Percentiles rank a stretch among this genome's conserved stretches.
These are phyloP conservation scores for Oncopeltus fasciatus DNA, from an alignment of 1,140 invertebrate genomes.

Conservation along the genomic window DNA sequence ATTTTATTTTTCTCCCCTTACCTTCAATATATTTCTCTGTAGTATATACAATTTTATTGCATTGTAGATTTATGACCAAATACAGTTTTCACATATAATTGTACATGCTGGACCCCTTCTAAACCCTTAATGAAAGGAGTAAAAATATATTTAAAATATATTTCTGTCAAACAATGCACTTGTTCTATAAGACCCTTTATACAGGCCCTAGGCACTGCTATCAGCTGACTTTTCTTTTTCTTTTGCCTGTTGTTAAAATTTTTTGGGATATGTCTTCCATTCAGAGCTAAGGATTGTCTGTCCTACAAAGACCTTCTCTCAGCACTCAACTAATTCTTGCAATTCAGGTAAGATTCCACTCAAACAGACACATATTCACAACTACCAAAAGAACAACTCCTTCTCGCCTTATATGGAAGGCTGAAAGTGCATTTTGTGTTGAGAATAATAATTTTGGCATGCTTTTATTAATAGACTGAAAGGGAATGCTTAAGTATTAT, in stretches of 20 bases:
- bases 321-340: constrained; percentile 50
- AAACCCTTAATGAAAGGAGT: no score
- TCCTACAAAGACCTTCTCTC: constrained; percentile 52
- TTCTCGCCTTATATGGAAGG: not conserved
- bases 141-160: not conserved
- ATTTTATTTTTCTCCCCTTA: not conserved
- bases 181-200: not conserved
- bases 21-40: no score
- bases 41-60: no score
- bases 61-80: no score
- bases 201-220: constrained; percentile 6
- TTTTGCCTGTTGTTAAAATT: constrained; percentile 7
- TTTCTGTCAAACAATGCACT: not conserved
- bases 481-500: not conserved
- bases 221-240: constrained; percentile 5
- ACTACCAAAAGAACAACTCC: not conserved
- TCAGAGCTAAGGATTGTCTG: constrained; percentile 55
- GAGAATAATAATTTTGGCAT: constrained; percentile 1
- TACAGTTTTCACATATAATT: no score
- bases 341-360: constrained; percentile 43
- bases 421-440: constrained; percentile 1
- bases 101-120: no score
- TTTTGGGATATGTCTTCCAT: constrained; percentile 13
- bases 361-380: not conserved
- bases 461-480: not conserved